Evolutionary conservation across 1,140 invertebrate genomes (phyloP), one percentile per base, ranked within the genome.

Genomic region (Apis dorsata): DNA sequence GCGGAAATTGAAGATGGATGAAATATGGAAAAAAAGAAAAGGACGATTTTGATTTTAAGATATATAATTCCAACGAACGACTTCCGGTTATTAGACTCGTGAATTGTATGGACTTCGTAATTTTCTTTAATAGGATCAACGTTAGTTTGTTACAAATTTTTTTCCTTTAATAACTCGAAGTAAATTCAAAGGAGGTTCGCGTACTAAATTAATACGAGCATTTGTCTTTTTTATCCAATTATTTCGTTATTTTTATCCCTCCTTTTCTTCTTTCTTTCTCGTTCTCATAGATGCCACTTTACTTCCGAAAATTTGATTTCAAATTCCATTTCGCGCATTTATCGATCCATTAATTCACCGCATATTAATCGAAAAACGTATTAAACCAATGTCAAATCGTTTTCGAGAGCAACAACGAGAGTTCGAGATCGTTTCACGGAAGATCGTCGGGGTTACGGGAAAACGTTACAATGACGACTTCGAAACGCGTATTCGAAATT

Each of bases 271-370:
- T 44, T n/a, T 0, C 28, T 49, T 69, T 49, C 51, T 10, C 15
- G 0, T 2, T 13, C 1, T 11, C 21, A 8, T 1, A 12, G 1
- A 11, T 2, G 1, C 12, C 55, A 44, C 28, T 69, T 51, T 34
- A 71, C 49, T 60, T 60, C 24, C 44, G 66, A 71, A 72, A 79
- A 53, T 44, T 71, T 79, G 49, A 79, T 72, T 72, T 62, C 68
- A 2, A 17, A 72, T 62, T 72, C 77, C 59, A 79, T 63, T 72
- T 53, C 57, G 68, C 44, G 44, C 5, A 5, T 24, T 49, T 24
- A 62, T 72, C 78, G 68, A 53, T 79, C 72, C 72, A 55, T 79
- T 72, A 72, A 72, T 62, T 24, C 57, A 19, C 72, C 11, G 57
- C 57, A n/a, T 72, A 62, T 79, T 72, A 44, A 44, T 44, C 24